Evolutionary conservation across 2,113 vertebrate genomes (phyloP).

Genomic region (Scytalopus superciliaris): DNA sequence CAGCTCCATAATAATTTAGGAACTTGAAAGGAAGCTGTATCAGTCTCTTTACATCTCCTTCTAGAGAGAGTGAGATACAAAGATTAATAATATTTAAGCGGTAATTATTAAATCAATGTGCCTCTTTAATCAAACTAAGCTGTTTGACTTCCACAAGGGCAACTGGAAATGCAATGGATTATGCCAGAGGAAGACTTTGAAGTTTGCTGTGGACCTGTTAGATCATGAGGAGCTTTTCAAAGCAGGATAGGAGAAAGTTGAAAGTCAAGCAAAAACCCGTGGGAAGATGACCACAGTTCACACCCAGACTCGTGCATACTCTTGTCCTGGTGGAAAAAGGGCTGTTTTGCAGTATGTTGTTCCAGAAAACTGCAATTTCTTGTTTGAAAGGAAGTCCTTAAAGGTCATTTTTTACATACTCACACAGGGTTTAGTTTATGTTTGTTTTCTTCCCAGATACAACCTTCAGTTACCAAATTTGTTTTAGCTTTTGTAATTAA

Average conservation of each 20-base stretch:
- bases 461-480: background rate
- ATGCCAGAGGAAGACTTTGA: background rate
- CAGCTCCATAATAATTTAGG: background rate
- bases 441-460: too few species aligned
- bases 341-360: too few species aligned
- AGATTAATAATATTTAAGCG: background rate
- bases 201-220: background rate
- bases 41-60: background rate
- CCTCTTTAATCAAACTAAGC: background rate
- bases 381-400: background rate
- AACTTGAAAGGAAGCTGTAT: background rate
- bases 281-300: background rate
- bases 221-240: background rate
- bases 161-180: background rate
- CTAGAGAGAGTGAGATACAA: background rate
- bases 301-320: background rate
- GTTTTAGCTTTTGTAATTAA: background rate
- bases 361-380: background rate
- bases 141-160: background rate
- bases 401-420: background rate
- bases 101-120: background rate
- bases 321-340: background rate
- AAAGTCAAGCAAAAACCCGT: background rate
- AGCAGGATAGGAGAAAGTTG: background rate
- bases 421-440: too few species aligned